Base-by-base conservation (phyloP, 1,140 invertebrate genomes). In the Samia ricini region DNA sequence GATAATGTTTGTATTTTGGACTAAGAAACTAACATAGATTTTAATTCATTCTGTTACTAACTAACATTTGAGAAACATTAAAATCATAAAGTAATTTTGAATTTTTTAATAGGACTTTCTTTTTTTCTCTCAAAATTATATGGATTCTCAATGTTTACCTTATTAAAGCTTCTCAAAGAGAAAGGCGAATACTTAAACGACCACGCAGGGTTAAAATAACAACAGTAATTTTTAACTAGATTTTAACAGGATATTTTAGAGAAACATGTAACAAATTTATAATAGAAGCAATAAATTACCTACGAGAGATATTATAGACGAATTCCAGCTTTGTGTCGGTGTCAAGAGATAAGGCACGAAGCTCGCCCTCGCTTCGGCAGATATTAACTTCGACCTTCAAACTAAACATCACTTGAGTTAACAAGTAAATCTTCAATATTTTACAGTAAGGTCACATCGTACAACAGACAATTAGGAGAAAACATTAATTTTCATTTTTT, bases 291-390 rank as follows among this genome's bases (percentile, higher is more conserved):
- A 71, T 76, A 71, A 76, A 76, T 76, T 73, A 65, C 54, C 52
- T 33, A 68, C 56, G 49, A 68, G 49, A 68, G 55, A 66, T 66
- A 60, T 71, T 65, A 63, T 68, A 74, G 60, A 61, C 55, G 60
- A 61, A 70, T 61, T 69, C 59, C 68, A 71, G 68, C 70, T 73
- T 74, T 76, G 68, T 67, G 60, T 64, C 63, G 60, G 58, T 64
- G 55, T 65, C 48, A 29, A 61, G 66, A 68, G 76, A 76, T 79
- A 79, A 79, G 76, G 74, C 76, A 79, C 76, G 76, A 61, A 63
- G 59, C 60, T 56, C 50, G 50, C n/a, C 50, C 50, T 21, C 56
- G 51, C 63, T 50, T 36, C 61, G 59, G 33, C 66, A 61, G 65
- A 69, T 61, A 69, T 65, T 65, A 68, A 63, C 24, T 61, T 48